These are phyloP conservation scores for Lates calcarifer DNA, from an alignment of 2,113 vertebrate species.

Conservation along the genomic window DNA sequence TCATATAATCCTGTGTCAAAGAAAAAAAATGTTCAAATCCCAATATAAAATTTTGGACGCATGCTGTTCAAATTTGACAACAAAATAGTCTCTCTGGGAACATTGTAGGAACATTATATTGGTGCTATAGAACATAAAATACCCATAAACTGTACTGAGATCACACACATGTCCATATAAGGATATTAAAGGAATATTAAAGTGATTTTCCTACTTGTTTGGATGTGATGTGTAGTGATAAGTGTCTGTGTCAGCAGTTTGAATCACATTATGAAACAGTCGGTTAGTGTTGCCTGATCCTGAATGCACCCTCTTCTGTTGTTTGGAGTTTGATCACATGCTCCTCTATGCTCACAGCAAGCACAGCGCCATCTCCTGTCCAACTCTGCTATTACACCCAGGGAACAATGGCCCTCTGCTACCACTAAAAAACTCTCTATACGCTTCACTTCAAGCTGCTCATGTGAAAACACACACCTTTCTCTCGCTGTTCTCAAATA, in stretches of 20 bases:
- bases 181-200: slow-evolving; percentile 5
- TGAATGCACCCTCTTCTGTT: slow-evolving; percentile 49
- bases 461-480: slow-evolving; percentile 25
- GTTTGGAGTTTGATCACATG: slow-evolving; percentile 47
- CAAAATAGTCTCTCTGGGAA: not conserved
- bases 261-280: slow-evolving; percentile 46
- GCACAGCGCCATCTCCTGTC: slow-evolving; percentile 82
- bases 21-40: not conserved
- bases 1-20: slow-evolving; percentile 15
- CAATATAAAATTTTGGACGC: slow-evolving; percentile 5
- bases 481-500: slow-evolving; percentile 26
- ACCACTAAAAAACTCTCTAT: not conserved
- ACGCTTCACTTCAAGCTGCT: not conserved
- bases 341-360: slow-evolving; percentile 52
- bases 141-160: slow-evolving; percentile 11
- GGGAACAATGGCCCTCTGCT: slow-evolving; percentile 31
- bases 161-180: not conserved
- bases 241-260: slow-evolving; percentile 31
- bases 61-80: slow-evolving; percentile 17
- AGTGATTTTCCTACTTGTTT: not conserved
- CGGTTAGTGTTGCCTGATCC: slow-evolving; percentile 32
- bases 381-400: slow-evolving; percentile 34
- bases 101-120: not conserved
- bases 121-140: not conserved
- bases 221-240: not conserved